phyloP scores from a whole-genome alignment of 2,888 invertebrate species.

The Euzophera pinguis region DNA sequence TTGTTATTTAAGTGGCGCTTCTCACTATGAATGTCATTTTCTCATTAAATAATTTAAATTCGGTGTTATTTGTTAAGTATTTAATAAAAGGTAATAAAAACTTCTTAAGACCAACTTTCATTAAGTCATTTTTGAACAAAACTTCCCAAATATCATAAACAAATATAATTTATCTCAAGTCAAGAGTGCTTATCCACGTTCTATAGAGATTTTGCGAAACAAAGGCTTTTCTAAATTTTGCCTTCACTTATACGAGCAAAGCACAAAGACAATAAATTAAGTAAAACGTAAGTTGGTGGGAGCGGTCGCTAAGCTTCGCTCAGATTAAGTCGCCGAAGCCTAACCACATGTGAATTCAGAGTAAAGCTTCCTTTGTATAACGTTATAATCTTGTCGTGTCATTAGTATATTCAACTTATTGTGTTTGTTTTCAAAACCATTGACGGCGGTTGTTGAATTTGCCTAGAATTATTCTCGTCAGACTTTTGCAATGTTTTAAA shows the following conservation, averaged over 20 bases:
- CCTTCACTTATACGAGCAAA: slow-evolving; percentile 44
- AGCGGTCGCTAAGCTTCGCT: slow-evolving; percentile 48
- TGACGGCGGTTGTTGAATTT: too few species aligned
- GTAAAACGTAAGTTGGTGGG: slow-evolving; percentile 39
- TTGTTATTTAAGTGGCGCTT: too few species aligned
- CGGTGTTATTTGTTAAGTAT: too few species aligned
- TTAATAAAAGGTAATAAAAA: too few species aligned
- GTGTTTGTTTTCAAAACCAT: too few species aligned
- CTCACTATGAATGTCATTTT: too few species aligned
- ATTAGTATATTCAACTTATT: too few species aligned
- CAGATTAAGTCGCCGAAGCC: slow-evolving; percentile 49
- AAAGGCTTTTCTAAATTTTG: slow-evolving; percentile 47
- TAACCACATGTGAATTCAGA: slow-evolving; percentile 53
- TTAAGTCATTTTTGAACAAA: too few species aligned
- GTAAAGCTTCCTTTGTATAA: slow-evolving; percentile 39
- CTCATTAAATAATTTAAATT: too few species aligned
- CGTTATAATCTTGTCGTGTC: slow-evolving; percentile 14
- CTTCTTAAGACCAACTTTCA: too few species aligned
- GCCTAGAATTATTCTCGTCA: too few species aligned
- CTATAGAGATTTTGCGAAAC: slow-evolving; percentile 29
- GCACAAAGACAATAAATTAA: slow-evolving; percentile 62
- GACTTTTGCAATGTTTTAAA: too few species aligned
- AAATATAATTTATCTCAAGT: not conserved
- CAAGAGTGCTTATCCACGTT: slow-evolving; percentile 21
- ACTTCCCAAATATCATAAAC: not conserved